Evolutionary conservation across 2,888 invertebrate species (phyloP), one percentile per base, ranked within the genome.

Genomic region (Heliothis peltigera): DNA sequence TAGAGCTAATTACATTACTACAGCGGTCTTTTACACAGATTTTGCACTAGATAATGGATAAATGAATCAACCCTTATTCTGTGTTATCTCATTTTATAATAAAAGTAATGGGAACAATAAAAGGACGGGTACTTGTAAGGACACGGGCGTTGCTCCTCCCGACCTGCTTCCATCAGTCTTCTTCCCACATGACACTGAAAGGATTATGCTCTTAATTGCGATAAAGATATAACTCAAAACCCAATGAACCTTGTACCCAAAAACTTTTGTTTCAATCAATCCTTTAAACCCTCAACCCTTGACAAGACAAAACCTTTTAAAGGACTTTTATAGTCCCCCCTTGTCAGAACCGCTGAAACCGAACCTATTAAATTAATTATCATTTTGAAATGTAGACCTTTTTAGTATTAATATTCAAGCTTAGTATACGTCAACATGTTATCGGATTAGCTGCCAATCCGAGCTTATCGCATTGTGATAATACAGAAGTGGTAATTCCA

Each of bases 401-500:
- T 49, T 65, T 44, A n/a, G n/a, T 49, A 8, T 18, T 64, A 72
- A 22, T 22, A 21, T 28, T 18, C 62, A 66, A 43, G 43, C 53
- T 66, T 44, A 73, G 28, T 55, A 66, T 73, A 54, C 49, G 74
- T 73, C 74, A 73, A 68, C 74, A 68, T 73, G 55, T 66, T 68
- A 68, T 69, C 75, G 39, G 48, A 70, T 70, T 75, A 68, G 25
- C 52, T 39, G 53, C 60, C 75, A 69, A 75, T 58, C 69, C 53
- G 19, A 53, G 69, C 69, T 68, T 54, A 68, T 75, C 59, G 44
- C 19, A 28, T 75, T 58, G 48, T 59, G 69, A 70, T 75, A 75
- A 68, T 43, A 67, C 68, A 74, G 48, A 65, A 56, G 59, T 69
- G 44, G 28, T 68, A 49, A 75, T 58, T 5, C 69, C 21, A 47